Base-by-base conservation (phyloP, 2,888 invertebrate genomes). In the Hylaea fasciaria region DNA sequence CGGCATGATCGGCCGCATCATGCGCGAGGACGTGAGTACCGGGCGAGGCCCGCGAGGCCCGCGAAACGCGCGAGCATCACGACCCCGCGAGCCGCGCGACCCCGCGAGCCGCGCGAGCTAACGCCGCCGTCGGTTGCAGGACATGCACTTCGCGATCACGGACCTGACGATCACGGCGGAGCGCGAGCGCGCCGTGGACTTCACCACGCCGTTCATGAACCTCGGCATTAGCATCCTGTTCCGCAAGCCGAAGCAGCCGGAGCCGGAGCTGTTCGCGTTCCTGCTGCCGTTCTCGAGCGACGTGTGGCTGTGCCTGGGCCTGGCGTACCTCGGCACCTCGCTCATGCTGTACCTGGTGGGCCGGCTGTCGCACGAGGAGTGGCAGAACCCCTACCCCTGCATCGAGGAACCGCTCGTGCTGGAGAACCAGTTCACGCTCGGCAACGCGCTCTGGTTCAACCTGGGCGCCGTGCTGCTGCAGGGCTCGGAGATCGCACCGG, bases 141-240 rank as follows among this genome's bases (percentile, higher is more conserved):
- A 94, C 74, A 96, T 96, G 28, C 96, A 98, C 89, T 94, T 99
- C 79, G 98, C 97, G 2, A 97, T 99, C 64, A 98, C 98, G 0
- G 98, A 98, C 82, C 93, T 99, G 74, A 96, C 96, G 22, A 96
- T 97, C 74, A 98, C 98, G 22, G 96, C 97, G 58, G 96, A 96
- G 76, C 94, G 99, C 63, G 97, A 98, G 87, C 93, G 93, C 68
- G 96, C 95, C 32, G 97, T 98, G 2, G 98, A 98, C 90, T 99
- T 99, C 85, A 98, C 98, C 0, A 97, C 97, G 88, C 98, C 98
- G 0, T 99, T 98, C 86, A 97, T 99, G 97, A 98, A 97, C 87
- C 93, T 98, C 64, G 97, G 97, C 66, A 98, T 98, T 79, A 95
- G 96, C 71, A 98, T 99, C 76, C 87, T 98, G 53, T 98, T 96